Evolutionary conservation across 92 coral and sea anemone species (phyloP), one percentile per base, ranked within the genome.

Genomic region (Anthopleura xanthogrammica): DNA sequence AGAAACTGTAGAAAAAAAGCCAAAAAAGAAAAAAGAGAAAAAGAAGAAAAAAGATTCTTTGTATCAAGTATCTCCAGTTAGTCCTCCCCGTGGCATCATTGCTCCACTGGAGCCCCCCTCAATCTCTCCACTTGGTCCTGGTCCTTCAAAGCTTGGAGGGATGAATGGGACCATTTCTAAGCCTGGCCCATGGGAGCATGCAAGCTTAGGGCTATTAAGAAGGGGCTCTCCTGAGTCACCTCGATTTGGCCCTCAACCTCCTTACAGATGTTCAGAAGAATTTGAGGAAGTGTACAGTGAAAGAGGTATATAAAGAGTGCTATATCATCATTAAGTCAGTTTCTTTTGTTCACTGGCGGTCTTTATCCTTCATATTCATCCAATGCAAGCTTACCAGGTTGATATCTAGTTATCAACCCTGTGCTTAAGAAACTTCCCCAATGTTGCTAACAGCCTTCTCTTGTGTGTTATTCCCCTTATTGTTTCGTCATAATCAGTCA

Each of bases 161-260:
- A 76, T 90, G 84, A 90, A 93, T 72, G 89, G 83, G 12, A 71
- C 78, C n/a, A 80, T 85, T 22, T 23, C 80, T 16, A 91, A 90
- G 72, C 92, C 93, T 75, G 95, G 78, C 14, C 92, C 98, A 48
- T 92, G 98, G 98, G 95, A 89, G 83, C 95, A 91, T 75, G 84
- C 88, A 16, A 80, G 89, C 54, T 82, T 93, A 39, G 95, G 95
- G 76, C 84, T 85, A 42, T 78, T 85, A 6, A 91, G 92, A 78
- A 87, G 92, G 60, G 89, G 90, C 56, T 90, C 92, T 29, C 94
- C 92, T 20, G 88, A 85, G 71, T 16, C 74, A 17, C 80, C 85
- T 9, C 76, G 75, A 56, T 56, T 79, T 62, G 84, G 81, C 48
- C 84, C 81, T 29, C 76, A 43, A 57, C 71, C 82, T 24, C 68